Conservation (phyloP, 2,888 invertebrate genomes). For the Pseudolycoriella hygida region DNA sequence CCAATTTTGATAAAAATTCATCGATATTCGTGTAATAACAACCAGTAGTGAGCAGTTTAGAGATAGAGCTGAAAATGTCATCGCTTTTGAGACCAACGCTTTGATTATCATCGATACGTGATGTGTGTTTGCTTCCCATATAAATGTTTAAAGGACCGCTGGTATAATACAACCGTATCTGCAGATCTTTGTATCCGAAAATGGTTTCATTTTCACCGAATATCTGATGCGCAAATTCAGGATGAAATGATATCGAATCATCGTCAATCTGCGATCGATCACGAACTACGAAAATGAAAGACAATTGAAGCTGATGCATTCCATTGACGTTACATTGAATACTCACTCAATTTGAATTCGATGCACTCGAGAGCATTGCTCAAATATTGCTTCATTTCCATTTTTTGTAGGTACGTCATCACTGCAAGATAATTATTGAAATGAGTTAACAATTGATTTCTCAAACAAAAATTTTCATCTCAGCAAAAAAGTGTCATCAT, state of each 20-base stretch:
- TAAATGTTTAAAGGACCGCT: constrained; percentile 69
- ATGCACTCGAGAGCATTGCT: constrained; percentile 23
- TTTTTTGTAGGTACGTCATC: background rate
- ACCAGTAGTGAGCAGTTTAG: constrained; percentile 50
- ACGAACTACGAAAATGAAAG: constrained; percentile 36
- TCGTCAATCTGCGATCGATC: constrained; percentile 47
- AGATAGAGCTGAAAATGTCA: constrained; percentile 50
- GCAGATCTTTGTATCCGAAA: constrained; percentile 79
- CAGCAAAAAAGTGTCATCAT: no score
- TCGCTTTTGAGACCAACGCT: constrained; percentile 50
- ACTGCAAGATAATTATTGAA: no score
- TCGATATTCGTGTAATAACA: constrained; percentile 50
- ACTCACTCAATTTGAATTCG: constrained; percentile 26
- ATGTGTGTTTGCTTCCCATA: constrained; percentile 53
- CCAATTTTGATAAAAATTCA: constrained; percentile 47
- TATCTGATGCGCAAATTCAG: constrained; percentile 85
- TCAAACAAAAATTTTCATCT: no score
- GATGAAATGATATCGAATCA: constrained; percentile 45
- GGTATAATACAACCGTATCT: constrained; percentile 60
- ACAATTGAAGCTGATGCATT: no score
- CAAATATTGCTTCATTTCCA: constrained; percentile 19
- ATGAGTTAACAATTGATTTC: no score
- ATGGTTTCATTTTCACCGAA: constrained; percentile 85
- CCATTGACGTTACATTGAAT: background rate
- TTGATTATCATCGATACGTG: constrained; percentile 38